Evolutionary conservation across 2,797 vertebrate genomes (phyloP).

Genomic region (Poecilia velifera): DNA sequence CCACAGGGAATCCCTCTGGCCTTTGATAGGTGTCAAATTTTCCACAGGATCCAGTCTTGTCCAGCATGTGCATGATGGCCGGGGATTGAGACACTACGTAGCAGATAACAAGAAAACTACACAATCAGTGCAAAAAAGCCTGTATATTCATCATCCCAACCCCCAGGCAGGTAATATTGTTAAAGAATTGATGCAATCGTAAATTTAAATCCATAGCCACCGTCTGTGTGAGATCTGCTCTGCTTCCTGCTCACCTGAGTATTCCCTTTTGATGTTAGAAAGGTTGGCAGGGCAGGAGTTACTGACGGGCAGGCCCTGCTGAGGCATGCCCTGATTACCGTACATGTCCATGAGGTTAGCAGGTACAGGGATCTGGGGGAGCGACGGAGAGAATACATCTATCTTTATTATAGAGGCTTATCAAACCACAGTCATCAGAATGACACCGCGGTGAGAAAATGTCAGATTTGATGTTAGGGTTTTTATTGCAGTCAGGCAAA

Average conservation of each 20-base stretch:
- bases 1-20: constrained; percentile 84
- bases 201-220: neutral
- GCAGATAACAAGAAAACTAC: constrained; percentile 30
- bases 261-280: constrained; percentile 98
- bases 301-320: constrained; percentile 90
- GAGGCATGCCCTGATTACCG: constrained; percentile 90
- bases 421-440: constrained; percentile 1
- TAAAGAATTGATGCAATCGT: neutral
- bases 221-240: neutral
- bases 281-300: constrained; percentile 97
- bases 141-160: neutral
- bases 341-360: constrained; percentile 96
- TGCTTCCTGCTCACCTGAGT: constrained; percentile 83
- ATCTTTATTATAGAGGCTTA: neutral
- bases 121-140: constrained; percentile 14
- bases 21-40: constrained; percentile 84
- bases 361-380: constrained; percentile 86
- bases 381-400: constrained; percentile 6
- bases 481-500: neutral
- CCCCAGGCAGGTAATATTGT: neutral
- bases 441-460: constrained; percentile 1
- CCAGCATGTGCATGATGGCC: constrained; percentile 85
- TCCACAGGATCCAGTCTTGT: constrained; percentile 84
- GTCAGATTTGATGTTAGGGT: neutral
- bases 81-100: constrained; percentile 78